A percentile compares a stretch with the other conserved stretches of the same genome.
phyloP scores from a whole-genome alignment of 2,797 vertebrate species.

The Sylvilagus floridanus region DNA sequence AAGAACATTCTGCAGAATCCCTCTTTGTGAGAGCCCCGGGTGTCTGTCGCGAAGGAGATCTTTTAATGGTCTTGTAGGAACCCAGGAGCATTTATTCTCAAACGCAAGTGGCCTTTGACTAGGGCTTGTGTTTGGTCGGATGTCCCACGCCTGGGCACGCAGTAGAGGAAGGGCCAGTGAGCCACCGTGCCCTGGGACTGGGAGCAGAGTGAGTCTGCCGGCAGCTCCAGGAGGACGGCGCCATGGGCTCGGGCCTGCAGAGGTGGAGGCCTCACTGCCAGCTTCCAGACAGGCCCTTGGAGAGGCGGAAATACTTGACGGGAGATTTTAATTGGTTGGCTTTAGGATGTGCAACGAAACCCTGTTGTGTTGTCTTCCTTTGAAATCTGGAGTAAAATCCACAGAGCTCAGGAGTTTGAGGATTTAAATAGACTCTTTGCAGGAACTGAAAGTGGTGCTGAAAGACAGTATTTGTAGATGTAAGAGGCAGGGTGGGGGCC shows the following conservation, averaged over 20 bases:
- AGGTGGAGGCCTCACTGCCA: background rate
- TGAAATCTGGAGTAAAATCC: constrained; percentile 7
- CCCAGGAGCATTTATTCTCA: background rate
- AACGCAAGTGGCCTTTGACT: background rate
- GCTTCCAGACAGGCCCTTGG: background rate
- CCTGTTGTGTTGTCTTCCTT: background rate
- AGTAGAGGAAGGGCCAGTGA: background rate
- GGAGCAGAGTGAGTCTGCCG: background rate
- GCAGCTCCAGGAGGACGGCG: background rate
- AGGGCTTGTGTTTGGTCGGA: background rate
- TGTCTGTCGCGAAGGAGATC: no score
- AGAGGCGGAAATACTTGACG: background rate
- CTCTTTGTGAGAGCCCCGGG: background rate
- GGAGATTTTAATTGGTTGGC: background rate
- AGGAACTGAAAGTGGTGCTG: constrained; percentile 42
- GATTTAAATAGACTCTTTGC: constrained; percentile 6
- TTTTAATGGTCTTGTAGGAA: no score
- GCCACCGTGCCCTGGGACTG: background rate
- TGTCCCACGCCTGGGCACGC: background rate
- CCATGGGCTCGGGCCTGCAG: background rate
- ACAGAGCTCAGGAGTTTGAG: constrained; percentile 2
- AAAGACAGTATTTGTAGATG: background rate
- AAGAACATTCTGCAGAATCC: background rate
- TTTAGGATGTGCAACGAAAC: background rate
- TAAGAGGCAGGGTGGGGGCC: no score